Percentiles rank a stretch among this genome's conserved stretches.
phyloP scores from a whole-genome alignment of 2,797 vertebrate genomes.

The Taeniopygia guttata region DNA sequence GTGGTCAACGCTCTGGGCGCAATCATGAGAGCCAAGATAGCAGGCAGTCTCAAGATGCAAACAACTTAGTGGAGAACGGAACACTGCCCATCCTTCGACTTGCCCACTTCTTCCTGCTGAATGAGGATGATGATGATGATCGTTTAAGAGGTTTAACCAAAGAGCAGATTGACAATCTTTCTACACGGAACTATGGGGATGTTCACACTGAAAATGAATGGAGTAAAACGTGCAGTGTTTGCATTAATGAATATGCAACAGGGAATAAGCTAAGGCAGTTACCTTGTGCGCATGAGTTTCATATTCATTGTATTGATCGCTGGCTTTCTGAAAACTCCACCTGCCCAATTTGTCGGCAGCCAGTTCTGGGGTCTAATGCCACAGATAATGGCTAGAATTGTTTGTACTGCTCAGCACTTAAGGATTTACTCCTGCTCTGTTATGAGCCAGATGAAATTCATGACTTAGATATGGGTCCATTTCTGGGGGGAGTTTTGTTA shows the following conservation, averaged over 20 bases:
- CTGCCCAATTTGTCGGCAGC: slow-evolving; percentile 93
- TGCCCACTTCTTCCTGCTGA: slow-evolving; percentile 92
- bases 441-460: slow-evolving; percentile 35
- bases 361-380: slow-evolving; percentile 79
- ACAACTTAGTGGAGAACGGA: slow-evolving; percentile 87
- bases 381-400: slow-evolving; percentile 37
- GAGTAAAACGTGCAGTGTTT: slow-evolving; percentile 90
- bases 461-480: slow-evolving; percentile 22
- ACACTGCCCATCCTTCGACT: slow-evolving; percentile 89
- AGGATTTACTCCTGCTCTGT: slow-evolving; percentile 36
- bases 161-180: slow-evolving; percentile 98
- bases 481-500: slow-evolving; percentile 65
- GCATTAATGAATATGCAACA: slow-evolving; percentile 92
- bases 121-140: slow-evolving; percentile 87
- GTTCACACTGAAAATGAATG: slow-evolving; percentile 82
- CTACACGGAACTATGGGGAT: slow-evolving; percentile 90
- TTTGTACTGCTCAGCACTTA: neutral
- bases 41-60: slow-evolving; percentile 80
- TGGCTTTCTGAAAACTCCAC: slow-evolving; percentile 97
- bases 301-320: slow-evolving; percentile 95
- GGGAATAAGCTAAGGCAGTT: slow-evolving; percentile 94
- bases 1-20: neutral
- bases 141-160: slow-evolving; percentile 91
- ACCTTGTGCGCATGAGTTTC: slow-evolving; percentile 93
- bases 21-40: slow-evolving; percentile 52